Evolutionary conservation across 2,888 invertebrate genomes (phyloP).

Genomic region (Limnephilus marmoratus): DNA sequence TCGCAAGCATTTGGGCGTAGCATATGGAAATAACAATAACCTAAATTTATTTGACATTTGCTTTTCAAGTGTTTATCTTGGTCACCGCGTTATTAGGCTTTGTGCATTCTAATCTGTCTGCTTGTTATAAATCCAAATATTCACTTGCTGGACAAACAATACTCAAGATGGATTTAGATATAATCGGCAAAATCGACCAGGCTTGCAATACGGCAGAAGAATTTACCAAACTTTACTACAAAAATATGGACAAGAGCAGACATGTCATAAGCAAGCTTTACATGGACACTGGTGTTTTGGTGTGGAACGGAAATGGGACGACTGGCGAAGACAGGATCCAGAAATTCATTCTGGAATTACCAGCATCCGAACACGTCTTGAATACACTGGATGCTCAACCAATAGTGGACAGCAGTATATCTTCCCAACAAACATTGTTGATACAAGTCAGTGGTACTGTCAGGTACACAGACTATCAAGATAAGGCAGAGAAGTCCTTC

Average conservation of each 20-base stretch:
- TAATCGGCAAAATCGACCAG: constrained; percentile 81
- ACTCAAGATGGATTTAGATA: constrained; percentile 53
- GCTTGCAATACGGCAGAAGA: constrained; percentile 92
- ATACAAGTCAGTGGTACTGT: constrained; percentile 91
- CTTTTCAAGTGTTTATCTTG: background rate
- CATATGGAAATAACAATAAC: background rate
- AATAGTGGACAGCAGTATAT: constrained; percentile 85
- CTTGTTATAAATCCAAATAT: background rate
- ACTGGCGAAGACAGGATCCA: constrained; percentile 89
- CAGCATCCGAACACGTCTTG: constrained; percentile 86
- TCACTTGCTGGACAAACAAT: background rate
- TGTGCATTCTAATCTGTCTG: background rate
- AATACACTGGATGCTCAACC: constrained; percentile 93
- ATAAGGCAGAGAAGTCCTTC: constrained; percentile 79
- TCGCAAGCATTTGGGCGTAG: too few relatives aligned
- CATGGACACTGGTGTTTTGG: constrained; percentile 87
- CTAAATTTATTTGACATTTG: background rate
- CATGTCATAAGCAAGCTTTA: constrained; percentile 90
- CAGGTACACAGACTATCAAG: constrained; percentile 79
- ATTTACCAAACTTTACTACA: constrained; percentile 93
- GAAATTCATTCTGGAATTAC: constrained; percentile 90
- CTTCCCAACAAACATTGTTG: constrained; percentile 87
- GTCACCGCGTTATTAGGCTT: background rate
- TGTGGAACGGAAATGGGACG: constrained; percentile 95
- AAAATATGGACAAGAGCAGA: constrained; percentile 90